Evolutionary conservation across 1,140 invertebrate species (phyloP).

Genomic region (Himalopsyche phryganea): DNA sequence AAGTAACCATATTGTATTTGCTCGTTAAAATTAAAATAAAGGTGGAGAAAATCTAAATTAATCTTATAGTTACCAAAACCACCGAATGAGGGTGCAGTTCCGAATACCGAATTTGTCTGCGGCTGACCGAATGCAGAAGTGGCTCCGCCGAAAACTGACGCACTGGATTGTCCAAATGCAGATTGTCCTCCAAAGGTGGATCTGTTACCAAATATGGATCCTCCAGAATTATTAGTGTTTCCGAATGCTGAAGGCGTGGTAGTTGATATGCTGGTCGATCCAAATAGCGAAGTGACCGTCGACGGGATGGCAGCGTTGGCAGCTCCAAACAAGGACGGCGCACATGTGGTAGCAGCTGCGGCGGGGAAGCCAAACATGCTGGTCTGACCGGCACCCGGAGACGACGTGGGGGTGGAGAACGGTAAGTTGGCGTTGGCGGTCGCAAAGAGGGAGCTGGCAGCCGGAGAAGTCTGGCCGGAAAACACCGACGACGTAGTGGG

Average conservation of each 20-base stretch:
- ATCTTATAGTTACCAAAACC: constrained; percentile 23
- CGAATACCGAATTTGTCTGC: constrained; percentile 21
- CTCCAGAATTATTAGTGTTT: constrained; percentile 5
- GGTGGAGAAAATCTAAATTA: too few relatives aligned
- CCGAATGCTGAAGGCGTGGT: constrained; percentile 17
- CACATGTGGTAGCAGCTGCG: constrained; percentile 20
- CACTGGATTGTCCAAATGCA: constrained; percentile 17
- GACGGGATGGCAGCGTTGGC: constrained; percentile 26
- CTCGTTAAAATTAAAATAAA: too few relatives aligned
- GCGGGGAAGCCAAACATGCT: constrained; percentile 20
- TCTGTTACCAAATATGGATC: constrained; percentile 25
- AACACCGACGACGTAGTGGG: neutral
- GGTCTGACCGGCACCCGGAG: constrained; percentile 2
- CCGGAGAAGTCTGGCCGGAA: neutral
- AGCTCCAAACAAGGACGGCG: constrained; percentile 30
- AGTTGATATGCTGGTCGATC: constrained; percentile 19
- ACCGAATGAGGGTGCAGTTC: constrained; percentile 14
- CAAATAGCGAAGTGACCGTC: constrained; percentile 21
- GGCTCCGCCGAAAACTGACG: constrained; percentile 23
- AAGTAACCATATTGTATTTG: too few relatives aligned
- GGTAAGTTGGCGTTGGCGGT: constrained; percentile 12
- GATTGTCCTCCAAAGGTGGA: constrained; percentile 21
- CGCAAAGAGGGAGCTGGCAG: constrained; percentile 11
- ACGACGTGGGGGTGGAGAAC: constrained; percentile 15
- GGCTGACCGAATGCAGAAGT: constrained; percentile 22